These are phyloP conservation scores for Galemys pyrenaicus DNA, from an alignment of 2,113 vertebrate species.

Conservation along the genomic window DNA sequence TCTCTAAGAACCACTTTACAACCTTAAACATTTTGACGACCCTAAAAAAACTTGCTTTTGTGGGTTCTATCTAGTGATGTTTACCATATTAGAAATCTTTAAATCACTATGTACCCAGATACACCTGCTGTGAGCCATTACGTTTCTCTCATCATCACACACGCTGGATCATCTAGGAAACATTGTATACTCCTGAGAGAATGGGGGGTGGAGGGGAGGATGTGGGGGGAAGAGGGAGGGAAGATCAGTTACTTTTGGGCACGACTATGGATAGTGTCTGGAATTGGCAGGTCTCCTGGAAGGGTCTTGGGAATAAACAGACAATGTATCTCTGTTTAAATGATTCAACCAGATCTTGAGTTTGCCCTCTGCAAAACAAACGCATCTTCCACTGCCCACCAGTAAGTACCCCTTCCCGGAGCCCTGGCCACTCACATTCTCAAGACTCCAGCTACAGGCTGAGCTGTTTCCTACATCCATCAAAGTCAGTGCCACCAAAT, in stretches of 20 bases:
- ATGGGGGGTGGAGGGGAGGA: too few species aligned
- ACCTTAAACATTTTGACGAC: constrained; percentile 26
- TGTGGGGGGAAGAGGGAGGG: too few species aligned
- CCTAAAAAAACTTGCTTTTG: neutral
- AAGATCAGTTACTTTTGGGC: neutral
- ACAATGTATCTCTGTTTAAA: neutral
- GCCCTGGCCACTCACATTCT: neutral
- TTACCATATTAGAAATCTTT: neutral
- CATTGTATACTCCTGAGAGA: neutral
- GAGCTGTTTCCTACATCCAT: neutral
- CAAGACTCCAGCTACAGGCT: neutral
- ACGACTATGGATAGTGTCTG: neutral
- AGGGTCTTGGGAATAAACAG: neutral
- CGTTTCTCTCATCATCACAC: neutral
- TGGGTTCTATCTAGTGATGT: neutral
- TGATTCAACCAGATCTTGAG: neutral
- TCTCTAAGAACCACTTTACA: neutral
- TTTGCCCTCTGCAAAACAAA: neutral
- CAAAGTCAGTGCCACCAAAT: neutral
- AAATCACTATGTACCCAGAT: neutral
- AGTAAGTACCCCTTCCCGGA: neutral
- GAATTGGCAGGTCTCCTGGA: neutral
- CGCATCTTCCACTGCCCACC: neutral
- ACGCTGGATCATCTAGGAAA: neutral
- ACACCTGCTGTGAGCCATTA: neutral